Evolutionary conservation across 1,140 invertebrate species (phyloP), one percentile per base, ranked within the genome.

Genomic region (Drosophila nannoptera): DNA sequence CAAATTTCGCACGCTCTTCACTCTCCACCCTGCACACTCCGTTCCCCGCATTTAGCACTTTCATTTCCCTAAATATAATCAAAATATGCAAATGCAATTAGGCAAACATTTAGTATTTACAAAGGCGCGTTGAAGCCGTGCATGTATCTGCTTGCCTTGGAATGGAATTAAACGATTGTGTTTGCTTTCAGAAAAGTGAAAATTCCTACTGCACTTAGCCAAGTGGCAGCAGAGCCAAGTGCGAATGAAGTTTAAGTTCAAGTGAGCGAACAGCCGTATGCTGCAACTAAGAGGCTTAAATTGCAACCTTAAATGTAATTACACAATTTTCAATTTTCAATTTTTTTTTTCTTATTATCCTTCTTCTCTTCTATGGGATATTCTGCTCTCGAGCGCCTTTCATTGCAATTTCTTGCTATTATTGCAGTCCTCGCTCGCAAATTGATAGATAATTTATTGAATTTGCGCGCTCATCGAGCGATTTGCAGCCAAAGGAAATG

Each of bases 21-120:
- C 22, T 22, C 36, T 31, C 58, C 14, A 32, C 32, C 29, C 60
- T 52, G 9, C 4, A 31, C 7, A 2, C 7, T 33, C 12, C 32
- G 32, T 5, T 29, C 31, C 4, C 31, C 22, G 22, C 78, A 80
- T 77, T 82, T 83, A 72, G 75, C 75, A 78, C 63, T 75, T 78
- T 83, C 78, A 78, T 83, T 82, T 82, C 78, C 78, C 61, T 60
- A 46, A 65, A 84, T 76, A 83, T 84, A 75, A 86, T 83, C 80
- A 83, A 84, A 83, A 83, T 83, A 83, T 83, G 80, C 80, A 86
- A 83, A 83, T 83, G 80, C 80, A 83, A 83, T 83, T 83, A 83
- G 65, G 78, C 58, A 56, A 56, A 49, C 68, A 83, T 69, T 75
- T 71, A 72, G 69, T 67, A 83, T 66, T 69, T 69, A 63, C 78